Evolutionary conservation across 2,113 vertebrate genomes (phyloP).

Genomic region (Chrysemys picta): DNA sequence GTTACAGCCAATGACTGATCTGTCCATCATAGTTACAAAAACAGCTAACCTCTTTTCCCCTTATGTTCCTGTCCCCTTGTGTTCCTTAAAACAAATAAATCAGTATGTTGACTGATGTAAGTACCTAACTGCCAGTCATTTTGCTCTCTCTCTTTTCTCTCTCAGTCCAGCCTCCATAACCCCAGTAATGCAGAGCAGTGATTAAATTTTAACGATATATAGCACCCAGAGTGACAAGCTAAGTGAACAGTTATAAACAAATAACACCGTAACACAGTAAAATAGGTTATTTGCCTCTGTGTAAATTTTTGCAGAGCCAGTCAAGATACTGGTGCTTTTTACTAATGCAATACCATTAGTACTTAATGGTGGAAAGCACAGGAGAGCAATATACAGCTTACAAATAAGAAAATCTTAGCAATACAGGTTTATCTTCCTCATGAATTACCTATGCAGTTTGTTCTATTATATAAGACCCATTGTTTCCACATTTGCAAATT

Average conservation of each 20-base stretch:
- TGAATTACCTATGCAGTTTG: constrained; percentile 52
- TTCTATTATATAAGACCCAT: constrained; percentile 65
- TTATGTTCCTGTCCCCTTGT: constrained; percentile 28
- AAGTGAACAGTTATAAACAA: constrained; percentile 54
- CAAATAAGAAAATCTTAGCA: constrained; percentile 48
- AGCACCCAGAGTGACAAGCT: constrained; percentile 50
- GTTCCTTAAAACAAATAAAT: constrained; percentile 71
- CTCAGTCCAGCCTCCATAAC: not conserved
- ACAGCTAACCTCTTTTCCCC: constrained; percentile 41
- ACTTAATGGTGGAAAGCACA: constrained; percentile 61
- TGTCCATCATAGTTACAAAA: constrained; percentile 31
- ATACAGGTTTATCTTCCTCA: constrained; percentile 64
- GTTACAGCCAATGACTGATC: constrained; percentile 38
- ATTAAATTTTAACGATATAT: constrained; percentile 46
- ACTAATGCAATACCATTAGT: constrained; percentile 42
- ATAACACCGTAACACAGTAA: constrained; percentile 32
- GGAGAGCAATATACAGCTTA: constrained; percentile 43
- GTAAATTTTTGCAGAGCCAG: not conserved
- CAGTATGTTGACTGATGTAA: constrained; percentile 47
- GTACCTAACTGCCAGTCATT: constrained; percentile 30
- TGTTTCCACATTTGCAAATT: constrained; percentile 72
- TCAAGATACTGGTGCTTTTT: not conserved
- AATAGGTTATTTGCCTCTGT: not conserved
- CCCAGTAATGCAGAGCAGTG: constrained; percentile 4
- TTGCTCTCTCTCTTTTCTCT: not conserved